These are phyloP conservation scores for Lacerta viridis DNA, from an alignment of 2,797 vertebrate genomes.

Conservation along the genomic window DNA sequence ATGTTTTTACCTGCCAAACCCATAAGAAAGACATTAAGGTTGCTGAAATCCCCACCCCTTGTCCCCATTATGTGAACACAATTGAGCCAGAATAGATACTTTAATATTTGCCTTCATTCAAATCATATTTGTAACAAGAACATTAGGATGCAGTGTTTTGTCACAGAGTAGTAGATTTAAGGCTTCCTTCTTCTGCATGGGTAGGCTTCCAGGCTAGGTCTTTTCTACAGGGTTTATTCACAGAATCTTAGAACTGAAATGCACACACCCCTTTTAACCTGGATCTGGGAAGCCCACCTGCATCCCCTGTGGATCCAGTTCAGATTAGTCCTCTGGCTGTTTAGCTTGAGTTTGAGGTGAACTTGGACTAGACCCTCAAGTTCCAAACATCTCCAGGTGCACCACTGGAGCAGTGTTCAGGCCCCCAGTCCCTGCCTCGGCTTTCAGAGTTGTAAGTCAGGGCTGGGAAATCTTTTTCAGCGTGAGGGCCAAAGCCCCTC, in stretches of 20 bases:
- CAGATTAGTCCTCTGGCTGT: neutral
- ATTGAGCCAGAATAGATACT: neutral
- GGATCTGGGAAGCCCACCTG: neutral
- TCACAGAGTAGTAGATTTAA: neutral
- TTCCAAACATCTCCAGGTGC: neutral
- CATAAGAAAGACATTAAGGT: constrained; percentile 14
- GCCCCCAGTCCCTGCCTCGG: too few relatives aligned
- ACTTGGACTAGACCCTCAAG: neutral
- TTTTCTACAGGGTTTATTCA: neutral
- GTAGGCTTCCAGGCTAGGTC: neutral
- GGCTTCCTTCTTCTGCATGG: neutral
- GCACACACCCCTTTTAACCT: neutral
- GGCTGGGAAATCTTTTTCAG: neutral
- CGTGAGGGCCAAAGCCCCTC: neutral
- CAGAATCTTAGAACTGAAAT: neutral
- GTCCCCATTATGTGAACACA: neutral
- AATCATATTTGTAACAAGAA: constrained; percentile 8
- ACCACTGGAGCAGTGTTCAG: neutral
- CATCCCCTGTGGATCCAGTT: neutral
- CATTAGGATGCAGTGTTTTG: neutral
- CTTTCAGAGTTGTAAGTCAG: neutral
- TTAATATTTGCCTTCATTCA: neutral
- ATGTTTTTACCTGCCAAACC: neutral
- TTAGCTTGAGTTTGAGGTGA: neutral
- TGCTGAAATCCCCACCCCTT: neutral